Evolutionary conservation across 2,797 vertebrate species (phyloP).

Genomic region (Chrosomus eos): DNA sequence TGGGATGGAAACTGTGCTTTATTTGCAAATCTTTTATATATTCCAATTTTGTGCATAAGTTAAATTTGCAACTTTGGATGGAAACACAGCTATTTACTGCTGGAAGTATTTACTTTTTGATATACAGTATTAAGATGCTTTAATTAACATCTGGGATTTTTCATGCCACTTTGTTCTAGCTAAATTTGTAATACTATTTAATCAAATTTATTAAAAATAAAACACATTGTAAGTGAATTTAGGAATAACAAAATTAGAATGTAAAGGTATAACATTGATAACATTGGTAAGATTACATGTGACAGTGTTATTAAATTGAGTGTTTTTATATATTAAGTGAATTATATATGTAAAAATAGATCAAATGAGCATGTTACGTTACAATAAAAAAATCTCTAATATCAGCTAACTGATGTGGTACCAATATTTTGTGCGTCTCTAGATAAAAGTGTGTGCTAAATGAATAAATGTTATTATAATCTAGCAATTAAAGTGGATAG

Average conservation of each 20-base stretch:
- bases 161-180: background rate
- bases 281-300: background rate
- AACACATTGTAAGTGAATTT: background rate
- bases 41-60: background rate
- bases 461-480: background rate
- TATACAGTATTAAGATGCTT: background rate
- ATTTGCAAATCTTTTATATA: background rate
- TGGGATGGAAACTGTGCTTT: background rate
- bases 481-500: background rate
- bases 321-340: slow-evolving; percentile 4
- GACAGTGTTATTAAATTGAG: background rate
- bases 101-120: background rate
- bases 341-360: background rate
- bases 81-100: background rate
- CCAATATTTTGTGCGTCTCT: background rate
- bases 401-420: background rate
- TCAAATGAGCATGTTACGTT: background rate
- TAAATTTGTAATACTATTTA: background rate
- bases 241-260: background rate
- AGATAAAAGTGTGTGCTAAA: background rate
- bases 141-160: background rate
- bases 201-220: background rate
- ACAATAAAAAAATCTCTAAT: background rate
- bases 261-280: background rate
- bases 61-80: background rate